Base-by-base conservation (phyloP, 2,113 vertebrate genomes). In the Oostethus manadensis region DNA sequence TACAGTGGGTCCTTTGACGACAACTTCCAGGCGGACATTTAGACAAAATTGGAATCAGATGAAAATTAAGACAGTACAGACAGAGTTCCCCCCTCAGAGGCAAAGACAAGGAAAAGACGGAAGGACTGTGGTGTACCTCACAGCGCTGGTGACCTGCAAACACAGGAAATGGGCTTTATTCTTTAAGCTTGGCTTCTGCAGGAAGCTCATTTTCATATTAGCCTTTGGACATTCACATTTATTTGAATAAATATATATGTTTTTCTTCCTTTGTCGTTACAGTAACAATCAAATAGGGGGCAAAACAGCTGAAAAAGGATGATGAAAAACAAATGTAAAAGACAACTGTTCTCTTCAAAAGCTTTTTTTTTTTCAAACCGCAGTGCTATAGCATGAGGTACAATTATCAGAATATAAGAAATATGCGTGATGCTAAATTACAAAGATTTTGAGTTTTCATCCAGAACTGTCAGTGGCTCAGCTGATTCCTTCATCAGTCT, bases 1-100 rank as follows among this genome's bases (percentile, higher is more conserved):
- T 56, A 63, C 29, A 55, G 63, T 11, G 58, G 38, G 23, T 62
- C 49, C 51, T 60, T 56, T 22, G 38, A 58, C 45, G 55, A 55
- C 22, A 29, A 44, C 60, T 72, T 67, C 70, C 47, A 69, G 29
- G 8, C 51, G 58, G 60, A 64, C 53, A 66, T 23, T 66, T 57
- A 44, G 23, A 70, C 70, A 68, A 73, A 79, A 77, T 73, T 77
- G 56, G 58, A 71, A 63, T 78, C 73, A 81, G 78, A 71, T 76
- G 71, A 64, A 50, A 70, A 70, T 70, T 67, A 74, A 13, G 54
- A 68, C 13, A 47, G 21, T 64, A 23, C 49, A 44, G 58, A 64
- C 58, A 45, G 60, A 40, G 33, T 51, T 58, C 20, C 51, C 38
- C 49, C 55, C 44, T 64, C 47, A 21, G 68, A 80, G 74, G 61